Evolutionary conservation across 2,797 vertebrate species (phyloP).

Genomic region (Eleutherodactylus coqui): DNA sequence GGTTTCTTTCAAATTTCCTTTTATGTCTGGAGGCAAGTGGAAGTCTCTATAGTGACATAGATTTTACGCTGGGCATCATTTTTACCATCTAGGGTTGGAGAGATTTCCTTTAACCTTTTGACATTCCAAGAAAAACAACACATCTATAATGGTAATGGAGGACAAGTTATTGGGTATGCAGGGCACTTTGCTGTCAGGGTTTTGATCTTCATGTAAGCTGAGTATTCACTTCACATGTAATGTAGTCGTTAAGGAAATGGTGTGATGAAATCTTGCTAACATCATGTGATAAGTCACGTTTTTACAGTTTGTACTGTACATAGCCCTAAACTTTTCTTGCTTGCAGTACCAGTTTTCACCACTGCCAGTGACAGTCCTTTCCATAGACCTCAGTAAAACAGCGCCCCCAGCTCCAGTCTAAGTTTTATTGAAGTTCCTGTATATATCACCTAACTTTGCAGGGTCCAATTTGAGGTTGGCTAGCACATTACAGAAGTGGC

Average conservation of each 20-base stretch:
- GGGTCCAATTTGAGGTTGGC: no score
- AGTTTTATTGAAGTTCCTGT: not conserved
- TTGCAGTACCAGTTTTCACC: conserved; percentile 5
- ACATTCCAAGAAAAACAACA: not conserved
- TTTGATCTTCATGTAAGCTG: not conserved
- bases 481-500: not conserved
- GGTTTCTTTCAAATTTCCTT: conserved; percentile 15
- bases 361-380: not conserved
- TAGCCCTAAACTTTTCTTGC: not conserved
- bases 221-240: not conserved
- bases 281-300: not conserved
- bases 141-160: not conserved
- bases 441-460: not conserved
- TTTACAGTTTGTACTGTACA: not conserved
- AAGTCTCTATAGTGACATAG: not conserved
- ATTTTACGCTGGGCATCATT: conserved; percentile 18
- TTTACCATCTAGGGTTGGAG: not conserved
- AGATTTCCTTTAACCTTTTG: not conserved
- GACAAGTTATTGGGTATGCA: not conserved
- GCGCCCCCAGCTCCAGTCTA: not conserved
- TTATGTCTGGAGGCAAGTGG: conserved; percentile 13
- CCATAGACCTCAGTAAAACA: not conserved
- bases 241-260: not conserved
- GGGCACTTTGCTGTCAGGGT: not conserved
- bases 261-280: not conserved